A percentile compares a stretch with the other conserved stretches of the same genome.
Conservation (phyloP, 2,797 vertebrate genomes). For the Miichthys miiuy region DNA sequence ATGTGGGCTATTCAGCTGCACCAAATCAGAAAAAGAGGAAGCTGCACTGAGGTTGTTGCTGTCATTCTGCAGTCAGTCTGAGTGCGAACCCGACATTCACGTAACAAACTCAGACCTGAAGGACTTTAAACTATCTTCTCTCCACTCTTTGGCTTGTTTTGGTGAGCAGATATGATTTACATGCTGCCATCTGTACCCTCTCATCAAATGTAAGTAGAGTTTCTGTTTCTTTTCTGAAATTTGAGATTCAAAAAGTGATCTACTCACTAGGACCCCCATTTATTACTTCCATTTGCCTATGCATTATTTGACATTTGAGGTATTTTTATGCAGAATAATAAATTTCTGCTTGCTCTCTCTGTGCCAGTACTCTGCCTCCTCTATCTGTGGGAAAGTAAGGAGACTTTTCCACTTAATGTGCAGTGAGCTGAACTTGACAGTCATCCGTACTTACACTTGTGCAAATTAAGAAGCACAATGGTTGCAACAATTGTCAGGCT, state of each 20-base stretch:
- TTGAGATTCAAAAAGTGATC: neutral
- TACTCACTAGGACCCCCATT: neutral
- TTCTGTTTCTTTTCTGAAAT: neutral
- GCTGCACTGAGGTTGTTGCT: slow-evolving; percentile 56
- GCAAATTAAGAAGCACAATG: slow-evolving; percentile 42
- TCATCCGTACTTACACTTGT: slow-evolving; percentile 48
- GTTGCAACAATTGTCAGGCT: slow-evolving; percentile 31
- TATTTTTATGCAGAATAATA: neutral
- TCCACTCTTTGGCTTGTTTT: neutral
- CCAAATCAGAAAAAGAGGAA: slow-evolving; percentile 76
- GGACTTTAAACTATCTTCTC: slow-evolving; percentile 1
- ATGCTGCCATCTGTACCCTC: neutral
- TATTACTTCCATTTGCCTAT: neutral
- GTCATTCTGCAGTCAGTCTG: slow-evolving; percentile 19
- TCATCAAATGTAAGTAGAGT: slow-evolving; percentile 52
- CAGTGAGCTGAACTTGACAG: slow-evolving; percentile 57
- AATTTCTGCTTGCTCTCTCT: neutral
- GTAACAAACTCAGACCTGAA: slow-evolving; percentile 1
- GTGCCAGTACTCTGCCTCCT: slow-evolving; percentile 10
- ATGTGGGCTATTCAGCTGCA: slow-evolving; percentile 31
- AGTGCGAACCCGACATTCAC: slow-evolving; percentile 6
- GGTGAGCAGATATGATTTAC: neutral
- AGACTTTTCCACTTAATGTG: slow-evolving; percentile 60
- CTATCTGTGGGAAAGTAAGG: slow-evolving; percentile 55
- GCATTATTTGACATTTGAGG: neutral